These are phyloP conservation scores for Myotis daubentonii DNA, from an alignment of 2,797 vertebrate genomes.

Conservation along the genomic window DNA sequence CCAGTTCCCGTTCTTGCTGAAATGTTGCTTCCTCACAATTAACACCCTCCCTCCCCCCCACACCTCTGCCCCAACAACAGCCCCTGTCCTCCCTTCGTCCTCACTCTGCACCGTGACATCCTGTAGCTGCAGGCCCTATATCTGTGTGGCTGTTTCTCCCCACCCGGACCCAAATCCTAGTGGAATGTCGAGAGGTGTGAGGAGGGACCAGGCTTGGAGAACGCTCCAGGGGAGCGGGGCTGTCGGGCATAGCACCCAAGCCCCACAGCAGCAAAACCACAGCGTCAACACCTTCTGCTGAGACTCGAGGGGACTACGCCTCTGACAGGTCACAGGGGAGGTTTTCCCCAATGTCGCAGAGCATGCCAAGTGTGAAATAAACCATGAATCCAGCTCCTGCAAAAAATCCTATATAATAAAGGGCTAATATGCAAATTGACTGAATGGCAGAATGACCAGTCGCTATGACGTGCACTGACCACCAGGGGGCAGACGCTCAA, in stretches of 20 bases:
- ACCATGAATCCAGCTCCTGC: not conserved
- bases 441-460: too few relatives aligned
- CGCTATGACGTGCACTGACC: too few relatives aligned
- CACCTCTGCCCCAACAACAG: rapidly evolving
- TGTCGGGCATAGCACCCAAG: not conserved
- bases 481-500: too few relatives aligned
- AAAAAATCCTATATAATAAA: not conserved
- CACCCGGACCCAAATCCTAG: not conserved
- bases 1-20: rapidly evolving
- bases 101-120: not conserved
- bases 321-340: not conserved
- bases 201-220: not conserved
- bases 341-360: too few relatives aligned
- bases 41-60: rapidly evolving
- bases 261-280: rapidly evolving
- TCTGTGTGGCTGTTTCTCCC: too few relatives aligned
- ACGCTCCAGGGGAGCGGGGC: not conserved
- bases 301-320: not conserved
- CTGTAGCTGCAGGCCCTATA: not conserved
- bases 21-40: rapidly evolving
- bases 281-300: not conserved
- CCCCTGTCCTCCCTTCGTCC: not conserved
- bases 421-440: too few relatives aligned
- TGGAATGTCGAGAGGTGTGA: not conserved
- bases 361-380: not conserved